Conservation (phyloP, 1,140 invertebrate species). For the Triops longicaudatus region DNA sequence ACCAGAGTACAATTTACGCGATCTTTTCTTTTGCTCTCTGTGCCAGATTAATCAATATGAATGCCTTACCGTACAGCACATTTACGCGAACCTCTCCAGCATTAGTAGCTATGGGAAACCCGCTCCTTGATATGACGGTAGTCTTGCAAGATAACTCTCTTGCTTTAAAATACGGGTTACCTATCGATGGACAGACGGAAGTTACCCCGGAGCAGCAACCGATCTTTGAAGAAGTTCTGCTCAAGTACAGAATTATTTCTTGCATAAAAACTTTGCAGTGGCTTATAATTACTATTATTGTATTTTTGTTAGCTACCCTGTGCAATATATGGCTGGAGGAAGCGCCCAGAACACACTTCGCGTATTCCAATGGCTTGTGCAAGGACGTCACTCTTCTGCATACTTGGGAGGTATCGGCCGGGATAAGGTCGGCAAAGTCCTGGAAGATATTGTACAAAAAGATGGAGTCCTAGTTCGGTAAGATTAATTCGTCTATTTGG, state of each 20-base stretch:
- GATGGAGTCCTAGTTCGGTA: slow-evolving; percentile 42
- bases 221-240: slow-evolving; percentile 35
- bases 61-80: neutral
- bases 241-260: slow-evolving; percentile 28
- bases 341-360: slow-evolving; percentile 46
- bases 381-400: slow-evolving; percentile 35
- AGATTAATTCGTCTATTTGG: slow-evolving; percentile 26
- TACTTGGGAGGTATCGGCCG: slow-evolving; percentile 45
- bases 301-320: slow-evolving; percentile 31
- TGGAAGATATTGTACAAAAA: slow-evolving; percentile 39
- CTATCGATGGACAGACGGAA: slow-evolving; percentile 44
- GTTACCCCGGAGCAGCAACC: slow-evolving; percentile 38
- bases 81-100: slow-evolving; percentile 33
- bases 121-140: slow-evolving; percentile 53
- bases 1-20: neutral
- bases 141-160: slow-evolving; percentile 43
- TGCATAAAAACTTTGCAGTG: neutral
- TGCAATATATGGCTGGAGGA: slow-evolving; percentile 41
- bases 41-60: neutral
- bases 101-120: slow-evolving; percentile 52
- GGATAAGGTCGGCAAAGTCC: slow-evolving; percentile 40
- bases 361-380: slow-evolving; percentile 45
- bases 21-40: neutral
- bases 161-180: slow-evolving; percentile 48
- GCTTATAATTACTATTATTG: slow-evolving; percentile 8